These are phyloP conservation scores for Pemphigus obesinymphae DNA, from an alignment of 1,140 invertebrate species.

Conservation along the genomic window DNA sequence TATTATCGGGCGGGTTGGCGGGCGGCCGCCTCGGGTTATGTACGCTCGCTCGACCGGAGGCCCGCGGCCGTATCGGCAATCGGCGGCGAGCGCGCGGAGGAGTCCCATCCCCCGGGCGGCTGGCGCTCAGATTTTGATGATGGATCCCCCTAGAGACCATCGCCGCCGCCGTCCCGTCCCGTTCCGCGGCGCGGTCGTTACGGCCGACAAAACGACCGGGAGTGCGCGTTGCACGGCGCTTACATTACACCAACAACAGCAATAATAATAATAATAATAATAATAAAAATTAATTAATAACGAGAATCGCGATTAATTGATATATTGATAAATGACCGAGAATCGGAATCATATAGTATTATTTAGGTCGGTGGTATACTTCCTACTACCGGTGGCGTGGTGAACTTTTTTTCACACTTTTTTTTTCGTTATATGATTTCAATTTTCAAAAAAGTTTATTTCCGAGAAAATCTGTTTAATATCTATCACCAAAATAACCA, in stretches of 20 bases:
- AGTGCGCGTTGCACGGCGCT: neutral
- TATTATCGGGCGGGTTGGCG: neutral
- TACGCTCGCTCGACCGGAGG: neutral
- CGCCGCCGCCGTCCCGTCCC: neutral
- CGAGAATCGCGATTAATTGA: no score
- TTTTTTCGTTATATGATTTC: no score
- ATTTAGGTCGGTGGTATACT: no score
- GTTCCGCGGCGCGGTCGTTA: neutral
- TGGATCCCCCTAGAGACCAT: conserved; percentile 18
- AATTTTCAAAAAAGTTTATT: no score
- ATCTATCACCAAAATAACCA: no score
- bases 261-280: neutral
- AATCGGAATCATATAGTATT: no score
- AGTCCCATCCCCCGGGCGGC: neutral
- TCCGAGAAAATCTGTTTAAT: no score
- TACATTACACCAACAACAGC: no score
- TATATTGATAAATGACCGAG: no score
- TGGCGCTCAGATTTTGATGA: neutral
- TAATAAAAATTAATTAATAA: no score
- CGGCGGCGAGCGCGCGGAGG: conserved; percentile 38
- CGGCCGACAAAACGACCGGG: neutral
- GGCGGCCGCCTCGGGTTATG: neutral
- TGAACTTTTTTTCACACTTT: no score
- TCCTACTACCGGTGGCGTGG: no score
- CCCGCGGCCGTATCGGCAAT: neutral